Evolutionary conservation across 2,797 vertebrate species (phyloP).

Genomic region (Lepus oiostolus): DNA sequence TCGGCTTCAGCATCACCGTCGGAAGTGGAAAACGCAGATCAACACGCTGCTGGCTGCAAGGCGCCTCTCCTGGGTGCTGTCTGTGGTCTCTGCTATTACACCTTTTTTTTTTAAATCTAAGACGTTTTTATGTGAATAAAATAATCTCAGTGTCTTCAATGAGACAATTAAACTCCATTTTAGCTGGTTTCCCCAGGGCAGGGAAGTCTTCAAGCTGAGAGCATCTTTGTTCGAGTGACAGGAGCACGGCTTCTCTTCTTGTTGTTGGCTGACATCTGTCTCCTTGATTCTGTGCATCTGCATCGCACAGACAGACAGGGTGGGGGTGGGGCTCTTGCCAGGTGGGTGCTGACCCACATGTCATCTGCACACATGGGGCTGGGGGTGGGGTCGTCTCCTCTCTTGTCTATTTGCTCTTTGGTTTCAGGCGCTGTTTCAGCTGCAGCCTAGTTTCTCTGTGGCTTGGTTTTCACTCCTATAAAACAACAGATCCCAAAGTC

Average conservation of each 20-base stretch:
- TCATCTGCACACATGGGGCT: rapidly evolving
- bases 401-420: neutral
- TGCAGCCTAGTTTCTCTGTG: neutral
- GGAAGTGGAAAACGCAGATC: neutral
- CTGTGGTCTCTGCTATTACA: neutral
- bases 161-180: slow-evolving; percentile 53
- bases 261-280: neutral
- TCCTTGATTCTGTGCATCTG: neutral
- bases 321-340: neutral
- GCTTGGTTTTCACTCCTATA: neutral
- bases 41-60: too few species aligned
- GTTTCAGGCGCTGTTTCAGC: neutral
- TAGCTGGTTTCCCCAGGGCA: neutral
- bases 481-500: neutral
- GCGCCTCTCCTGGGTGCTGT: slow-evolving; percentile 9
- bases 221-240: neutral
- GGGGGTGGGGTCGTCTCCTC: neutral
- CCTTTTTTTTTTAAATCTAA: neutral
- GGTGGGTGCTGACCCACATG: neutral
- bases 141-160: slow-evolving; percentile 53
- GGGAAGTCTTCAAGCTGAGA: neutral
- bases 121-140: slow-evolving; percentile 57
- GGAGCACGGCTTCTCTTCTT: neutral
- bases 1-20: neutral
- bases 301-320: rapidly evolving